Base-by-base conservation (phyloP, 2,797 vertebrate species). In the Holocentrus rufus region DNA sequence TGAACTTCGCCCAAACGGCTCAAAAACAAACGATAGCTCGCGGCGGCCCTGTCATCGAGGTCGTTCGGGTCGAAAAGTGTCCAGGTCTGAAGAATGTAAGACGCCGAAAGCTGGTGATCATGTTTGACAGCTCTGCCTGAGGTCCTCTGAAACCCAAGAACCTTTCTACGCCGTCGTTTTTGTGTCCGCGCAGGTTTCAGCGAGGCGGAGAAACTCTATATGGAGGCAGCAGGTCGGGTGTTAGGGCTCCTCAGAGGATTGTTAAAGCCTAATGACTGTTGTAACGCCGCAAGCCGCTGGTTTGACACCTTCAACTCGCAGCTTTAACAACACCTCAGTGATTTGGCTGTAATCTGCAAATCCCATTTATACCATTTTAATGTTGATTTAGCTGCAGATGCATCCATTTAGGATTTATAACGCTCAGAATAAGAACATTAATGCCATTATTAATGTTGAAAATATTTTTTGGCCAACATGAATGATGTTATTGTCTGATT, bases 301-400 rank as follows among this genome's bases (percentile, higher is more conserved):
- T 49, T 36, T 50, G 67, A 69, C 67, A 69, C 56, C 14, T 39
- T 58, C 23, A 59, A 56, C 15, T 55, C n/a, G 34, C 57, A 25
- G 56, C 34, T 34, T 36, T 34, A 15, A 34, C 39, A 18, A 17
- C 7, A 46, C 9, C 44, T 46, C 44, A 46, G 44, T 46, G 15
- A 46, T 1, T 1, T 46, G 4, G 11, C 34, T 7, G 34, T 36
- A 46, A 14, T 11, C 15, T 46, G 44, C 11, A 46, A 46, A 17
- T 46, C 44, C 44, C 13, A 46, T 15, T 46, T 46, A 27, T 27
- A 2, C 25, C 25, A 27, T 46, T 13, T 17, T 23, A 9, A 36
- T 36, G 34, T 36, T 7, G 34, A 36, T 27, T 27, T 27, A 27
- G 25, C 25, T 27, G 25, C 4, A 2, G 25, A 36, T 36, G 7